Evolutionary conservation across 2,797 vertebrate species (phyloP), one percentile per base, ranked within the genome.

Genomic region (Orientallactaga sibirica): DNA sequence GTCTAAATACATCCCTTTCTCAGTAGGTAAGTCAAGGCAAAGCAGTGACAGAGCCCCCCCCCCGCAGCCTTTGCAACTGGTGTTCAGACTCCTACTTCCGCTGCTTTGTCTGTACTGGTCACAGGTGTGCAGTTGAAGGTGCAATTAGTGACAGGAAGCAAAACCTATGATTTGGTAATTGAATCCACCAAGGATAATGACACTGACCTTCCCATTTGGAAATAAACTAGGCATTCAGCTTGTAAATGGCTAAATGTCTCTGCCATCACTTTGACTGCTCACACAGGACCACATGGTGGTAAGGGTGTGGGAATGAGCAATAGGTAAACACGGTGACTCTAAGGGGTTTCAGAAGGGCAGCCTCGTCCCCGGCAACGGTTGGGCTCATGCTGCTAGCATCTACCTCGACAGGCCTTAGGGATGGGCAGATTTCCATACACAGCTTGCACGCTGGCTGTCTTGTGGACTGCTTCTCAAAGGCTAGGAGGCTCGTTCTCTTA

Each of bases 181-280:
- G 96, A 98, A 97, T 97, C 90, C 88, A 94, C 95, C 90, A 97
- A 98, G 96, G 97, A 97, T 97, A 98, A 98, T 97, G 97, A 98
- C 90, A 95, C 91, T 97, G 96, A 98, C 97, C 96, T 98, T 98
- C 96, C 96, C 89, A 96, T 96, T 95, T 52, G 68, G 96, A 98
- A 98, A 97, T 96, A 97, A 98, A 98, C 95, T 93, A 98, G 88
- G 91, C 91, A 96, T 97, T 97, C 29, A 84, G 90, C 88, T 96
- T 97, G 74, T 96, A 97, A 98, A 93, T 96, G 91, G 93, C 25
- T 96, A 96, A 97, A 94, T 95, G 95, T 91, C 20, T 96, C 97
- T 96, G 93, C 20, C 84, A 97, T 98, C 96, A 95, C 96, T 97
- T 95, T 97, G 97, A 97, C 92, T 93, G 92, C 87, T 95, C 81